Percentiles rank a stretch among this genome's conserved stretches.
Evolutionary conservation across 2,888 invertebrate species (phyloP).

Genomic region (Melitaea athalia): DNA sequence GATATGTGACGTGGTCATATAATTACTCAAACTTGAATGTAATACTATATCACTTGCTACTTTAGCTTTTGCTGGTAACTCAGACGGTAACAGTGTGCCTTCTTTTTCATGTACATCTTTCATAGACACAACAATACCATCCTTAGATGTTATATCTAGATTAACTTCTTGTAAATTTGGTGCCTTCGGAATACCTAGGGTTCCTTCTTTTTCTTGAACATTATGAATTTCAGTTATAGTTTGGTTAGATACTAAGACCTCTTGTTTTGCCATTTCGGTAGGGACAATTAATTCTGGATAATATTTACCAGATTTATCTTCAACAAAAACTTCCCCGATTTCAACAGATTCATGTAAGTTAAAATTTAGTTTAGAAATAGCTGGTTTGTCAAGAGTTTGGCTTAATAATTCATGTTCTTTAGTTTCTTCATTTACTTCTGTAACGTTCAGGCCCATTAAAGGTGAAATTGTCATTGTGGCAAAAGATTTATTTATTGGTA

Average conservation of each 20-base stretch:
- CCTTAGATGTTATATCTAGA: constrained; percentile 82
- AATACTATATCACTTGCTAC: constrained; percentile 66
- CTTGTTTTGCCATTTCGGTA: constrained; percentile 87
- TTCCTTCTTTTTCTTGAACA: constrained; percentile 87
- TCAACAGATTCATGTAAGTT: constrained; percentile 84
- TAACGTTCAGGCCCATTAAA: constrained; percentile 84
- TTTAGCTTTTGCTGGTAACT: constrained; percentile 55
- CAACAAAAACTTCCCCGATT: constrained; percentile 86
- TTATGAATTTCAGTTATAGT: constrained; percentile 84
- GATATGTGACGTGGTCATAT: constrained; percentile 84
- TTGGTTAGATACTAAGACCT: constrained; percentile 85
- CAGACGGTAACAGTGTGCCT: constrained; percentile 70
- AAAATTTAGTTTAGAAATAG: constrained; percentile 84
- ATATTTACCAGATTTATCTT: constrained; percentile 89
- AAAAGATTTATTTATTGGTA: constrained; percentile 72
- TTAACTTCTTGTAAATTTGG: constrained; percentile 84
- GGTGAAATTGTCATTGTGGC: constrained; percentile 83
- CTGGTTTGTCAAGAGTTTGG: constrained; percentile 67
- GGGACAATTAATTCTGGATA: constrained; percentile 90
- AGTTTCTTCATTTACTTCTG: constrained; percentile 84
- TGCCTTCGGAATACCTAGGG: constrained; percentile 80
- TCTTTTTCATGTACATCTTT: constrained; percentile 86
- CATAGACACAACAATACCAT: constrained; percentile 82
- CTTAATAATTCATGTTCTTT: constrained; percentile 82
- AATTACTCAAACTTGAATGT: constrained; percentile 82